A percentile compares a stretch with the other conserved stretches of the same genome.
phyloP scores from a whole-genome alignment of 2,888 invertebrate species.

The Norana najaformis region DNA sequence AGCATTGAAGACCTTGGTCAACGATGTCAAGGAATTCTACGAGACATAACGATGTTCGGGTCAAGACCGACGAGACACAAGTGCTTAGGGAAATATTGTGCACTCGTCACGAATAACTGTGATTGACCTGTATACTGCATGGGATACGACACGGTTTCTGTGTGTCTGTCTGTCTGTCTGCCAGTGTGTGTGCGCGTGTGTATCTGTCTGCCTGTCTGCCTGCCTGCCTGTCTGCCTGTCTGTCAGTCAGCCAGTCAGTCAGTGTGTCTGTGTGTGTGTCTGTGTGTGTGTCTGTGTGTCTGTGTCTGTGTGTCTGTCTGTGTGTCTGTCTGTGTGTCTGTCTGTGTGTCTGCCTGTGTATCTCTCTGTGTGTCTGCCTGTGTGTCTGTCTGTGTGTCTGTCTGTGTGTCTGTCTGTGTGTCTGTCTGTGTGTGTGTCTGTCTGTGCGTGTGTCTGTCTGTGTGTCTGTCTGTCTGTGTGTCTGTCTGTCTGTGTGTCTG shows the following conservation, averaged over 20 bases:
- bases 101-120: background rate
- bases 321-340: background rate
- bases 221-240: background rate
- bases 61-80: background rate
- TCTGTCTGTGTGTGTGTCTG: background rate
- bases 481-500: background rate
- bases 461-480: background rate
- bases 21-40: background rate
- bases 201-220: background rate
- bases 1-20: too few relatives aligned
- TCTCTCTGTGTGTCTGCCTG: too few relatives aligned
- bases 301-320: too few relatives aligned
- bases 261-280: background rate
- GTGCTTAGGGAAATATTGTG: background rate
- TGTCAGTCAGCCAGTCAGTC: background rate
- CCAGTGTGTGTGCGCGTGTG: background rate
- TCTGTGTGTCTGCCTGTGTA: background rate
- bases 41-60: background rate
- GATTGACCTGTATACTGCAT: background rate
- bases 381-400: too few relatives aligned
- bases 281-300: background rate
- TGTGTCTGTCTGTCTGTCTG: background rate
- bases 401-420: background rate
- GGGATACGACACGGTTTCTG: background rate
- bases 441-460: background rate